Evolutionary conservation across 2,113 vertebrate species (phyloP), one percentile per base, ranked within the genome.

Genomic region (Drymodes brunneopygia): DNA sequence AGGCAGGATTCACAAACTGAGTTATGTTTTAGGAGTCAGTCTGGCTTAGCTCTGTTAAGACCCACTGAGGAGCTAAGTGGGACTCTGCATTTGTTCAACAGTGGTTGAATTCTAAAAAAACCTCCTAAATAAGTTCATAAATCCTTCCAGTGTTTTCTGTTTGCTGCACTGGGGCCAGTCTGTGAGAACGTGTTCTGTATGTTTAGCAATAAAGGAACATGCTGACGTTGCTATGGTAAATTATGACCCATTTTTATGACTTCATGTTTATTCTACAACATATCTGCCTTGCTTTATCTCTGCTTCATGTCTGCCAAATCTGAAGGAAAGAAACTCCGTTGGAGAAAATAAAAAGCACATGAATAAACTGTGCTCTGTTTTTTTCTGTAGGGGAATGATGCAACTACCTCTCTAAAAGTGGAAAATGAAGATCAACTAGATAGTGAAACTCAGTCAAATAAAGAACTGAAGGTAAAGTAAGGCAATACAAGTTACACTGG

Each of bases 321-420:
- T 86, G 56, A 75, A 93, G 47, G 57, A 86, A 77, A 60, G 10
- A 67, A 93, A 42, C 33, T 65, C 12, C 24, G 1, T 45, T 75
- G 22, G 36, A 67, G 58, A 74, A 95, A 69, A 54, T 22, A 51
- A 47, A n/a, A 83, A 88, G 44, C 15, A 40, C 1, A 2, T n/a
- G 27, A 64, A 22, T 96, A 70, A 72, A 77, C 12, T 75, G 2
- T 0, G 24, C 38, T 91, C 15, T 57, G 7, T 88, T 92, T 77
- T 80, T 80, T 85, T 53, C 48, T 95, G 35, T 82, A 98, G 98
- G 88, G 91, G 73, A 72, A 86, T 92, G 70, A 97, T 86, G 94
- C 74, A 97, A 89, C 96, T 96, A 88, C 95, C 95, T 97, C 93
- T 95, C 78, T 74, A 74, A 91, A 95, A 79, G 66, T 85, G 61